These are phyloP conservation scores for Drosophila serrata DNA, from an alignment of 1,140 invertebrate species.

Conservation along the genomic window DNA sequence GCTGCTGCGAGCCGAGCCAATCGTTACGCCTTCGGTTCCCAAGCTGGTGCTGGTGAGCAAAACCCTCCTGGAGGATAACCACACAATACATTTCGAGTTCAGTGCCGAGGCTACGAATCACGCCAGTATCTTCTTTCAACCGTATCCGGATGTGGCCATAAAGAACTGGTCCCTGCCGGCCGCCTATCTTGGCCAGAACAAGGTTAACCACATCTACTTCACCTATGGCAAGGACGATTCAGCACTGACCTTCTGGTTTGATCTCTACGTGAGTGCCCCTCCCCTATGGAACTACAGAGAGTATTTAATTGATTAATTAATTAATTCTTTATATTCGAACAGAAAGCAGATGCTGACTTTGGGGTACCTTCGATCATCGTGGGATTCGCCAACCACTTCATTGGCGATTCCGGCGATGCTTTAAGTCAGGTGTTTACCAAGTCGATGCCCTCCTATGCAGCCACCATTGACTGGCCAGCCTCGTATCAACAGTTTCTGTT, in stretches of 20 bases:
- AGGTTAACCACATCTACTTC: conserved; percentile 89
- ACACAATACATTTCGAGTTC: conserved; percentile 50
- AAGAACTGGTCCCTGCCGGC: conserved; percentile 88
- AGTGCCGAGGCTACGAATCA: conserved; percentile 86
- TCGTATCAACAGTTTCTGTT: conserved; percentile 29
- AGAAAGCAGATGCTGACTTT: conserved; percentile 36
- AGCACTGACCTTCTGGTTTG: conserved; percentile 86
- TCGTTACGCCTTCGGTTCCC: conserved; percentile 16
- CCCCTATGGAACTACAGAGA: background rate
- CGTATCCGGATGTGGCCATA: conserved; percentile 87
- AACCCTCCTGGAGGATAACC: conserved; percentile 12
- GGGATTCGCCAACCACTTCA: conserved; percentile 19
- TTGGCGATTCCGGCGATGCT: conserved; percentile 8
- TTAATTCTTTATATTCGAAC: background rate
- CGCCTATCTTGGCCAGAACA: conserved; percentile 86
- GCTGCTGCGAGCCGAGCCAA: conserved; percentile 36
- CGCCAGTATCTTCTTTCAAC: conserved; percentile 89
- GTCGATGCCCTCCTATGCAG: conserved; percentile 35
- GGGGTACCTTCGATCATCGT: conserved; percentile 15
- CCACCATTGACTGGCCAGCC: conserved; percentile 41
- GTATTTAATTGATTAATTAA: background rate
- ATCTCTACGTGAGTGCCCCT: conserved; percentile 21
- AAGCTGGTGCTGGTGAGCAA: conserved; percentile 31
- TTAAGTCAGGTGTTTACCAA: conserved; percentile 22
- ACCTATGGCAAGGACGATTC: conserved; percentile 87